A percentile compares a stretch with the other conserved stretches of the same genome.
Evolutionary conservation across 37 sponge, comb jelly and placozoan species (phyloP).

Genomic region (Chondrilla cf. caribensis): DNA sequence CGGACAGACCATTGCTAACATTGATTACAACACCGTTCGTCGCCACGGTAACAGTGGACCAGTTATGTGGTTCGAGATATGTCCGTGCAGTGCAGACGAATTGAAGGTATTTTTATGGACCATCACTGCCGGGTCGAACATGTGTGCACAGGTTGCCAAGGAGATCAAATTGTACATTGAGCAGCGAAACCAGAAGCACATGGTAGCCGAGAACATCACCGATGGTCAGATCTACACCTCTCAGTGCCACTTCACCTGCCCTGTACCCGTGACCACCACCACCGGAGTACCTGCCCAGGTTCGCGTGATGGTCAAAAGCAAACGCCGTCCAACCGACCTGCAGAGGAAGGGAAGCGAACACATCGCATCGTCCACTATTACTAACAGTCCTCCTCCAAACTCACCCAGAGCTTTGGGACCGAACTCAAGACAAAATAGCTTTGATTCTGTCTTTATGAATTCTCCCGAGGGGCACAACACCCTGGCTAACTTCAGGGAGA

Average conservation of each 20-base stretch:
- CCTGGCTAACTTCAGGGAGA: conserved; percentile 12
- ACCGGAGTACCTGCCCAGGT: conserved; percentile 13
- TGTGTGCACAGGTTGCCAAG: conserved; percentile 20
- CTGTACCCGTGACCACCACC: conserved; percentile 8
- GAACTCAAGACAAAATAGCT: conserved; percentile 15
- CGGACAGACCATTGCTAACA: conserved; percentile 27
- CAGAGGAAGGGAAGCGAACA: conserved; percentile 19
- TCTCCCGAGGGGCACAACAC: conserved; percentile 10
- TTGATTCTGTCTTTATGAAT: conserved; percentile 9
- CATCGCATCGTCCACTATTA: background rate
- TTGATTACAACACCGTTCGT: conserved; percentile 40
- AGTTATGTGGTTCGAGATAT: conserved; percentile 72
- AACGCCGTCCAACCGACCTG: conserved; percentile 12
- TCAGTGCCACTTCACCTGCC: conserved; percentile 19
- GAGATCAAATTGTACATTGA: conserved; percentile 19
- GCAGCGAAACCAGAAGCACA: conserved; percentile 24
- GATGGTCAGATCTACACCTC: conserved; percentile 24
- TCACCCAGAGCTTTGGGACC: conserved; percentile 11
- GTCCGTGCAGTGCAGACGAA: conserved; percentile 7
- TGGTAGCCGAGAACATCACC: conserved; percentile 22
- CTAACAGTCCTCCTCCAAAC: conserved; percentile 3
- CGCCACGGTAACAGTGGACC: conserved; percentile 39
- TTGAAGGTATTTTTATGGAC: conserved; percentile 19
- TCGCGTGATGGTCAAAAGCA: background rate
- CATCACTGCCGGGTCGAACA: conserved; percentile 4